A percentile compares a stretch with the other conserved stretches of the same genome.
These are phyloP conservation scores for Dreissena polymorpha DNA, from an alignment of 1,140 invertebrate species.

Conservation along the genomic window DNA sequence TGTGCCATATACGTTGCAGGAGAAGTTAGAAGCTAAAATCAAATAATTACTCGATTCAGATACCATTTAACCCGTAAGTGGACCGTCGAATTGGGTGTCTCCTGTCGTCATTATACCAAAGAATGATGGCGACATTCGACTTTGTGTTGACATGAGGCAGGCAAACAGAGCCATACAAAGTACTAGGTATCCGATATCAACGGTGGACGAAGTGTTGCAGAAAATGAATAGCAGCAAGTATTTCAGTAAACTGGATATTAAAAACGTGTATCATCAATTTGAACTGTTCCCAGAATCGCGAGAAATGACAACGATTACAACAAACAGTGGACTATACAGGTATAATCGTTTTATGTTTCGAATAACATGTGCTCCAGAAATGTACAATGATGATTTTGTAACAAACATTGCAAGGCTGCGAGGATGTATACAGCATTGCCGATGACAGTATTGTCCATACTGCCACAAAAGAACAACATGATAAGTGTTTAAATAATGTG, in stretches of 20 bases:
- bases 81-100: too few species aligned
- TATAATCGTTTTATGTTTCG: neutral
- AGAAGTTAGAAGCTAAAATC: too few species aligned
- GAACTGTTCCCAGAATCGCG: constrained; percentile 53
- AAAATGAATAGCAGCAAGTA: constrained; percentile 54
- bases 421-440: neutral
- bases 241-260: constrained; percentile 64
- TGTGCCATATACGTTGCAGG: too few species aligned
- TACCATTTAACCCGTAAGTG: too few species aligned
- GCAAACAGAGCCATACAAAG: too few species aligned
- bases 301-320: neutral
- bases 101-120: too few species aligned
- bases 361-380: constrained; percentile 8
- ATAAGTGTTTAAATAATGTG: neutral
- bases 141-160: too few species aligned
- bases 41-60: too few species aligned
- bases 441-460: constrained; percentile 9
- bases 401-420: neutral
- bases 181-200: too few species aligned
- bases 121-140: too few species aligned
- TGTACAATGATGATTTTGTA: neutral
- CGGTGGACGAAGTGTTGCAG: too few species aligned
- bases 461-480: neutral
- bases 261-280: constrained; percentile 61
- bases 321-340: neutral